These are phyloP conservation scores for Euphydryas editha DNA, from an alignment of 2,888 invertebrate species.

Conservation along the genomic window DNA sequence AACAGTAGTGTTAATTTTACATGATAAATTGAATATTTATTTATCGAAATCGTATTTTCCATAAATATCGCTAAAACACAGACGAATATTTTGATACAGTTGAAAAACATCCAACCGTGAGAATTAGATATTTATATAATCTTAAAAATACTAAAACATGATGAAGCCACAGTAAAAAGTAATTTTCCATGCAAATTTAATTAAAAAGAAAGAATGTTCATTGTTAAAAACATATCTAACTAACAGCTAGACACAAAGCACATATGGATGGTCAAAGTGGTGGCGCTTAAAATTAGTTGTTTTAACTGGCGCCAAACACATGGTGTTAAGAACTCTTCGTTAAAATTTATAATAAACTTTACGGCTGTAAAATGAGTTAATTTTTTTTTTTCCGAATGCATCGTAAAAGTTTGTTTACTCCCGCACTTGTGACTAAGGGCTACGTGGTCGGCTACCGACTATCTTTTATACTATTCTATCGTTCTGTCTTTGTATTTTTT, in stretches of 20 bases:
- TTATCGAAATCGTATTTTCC: no score
- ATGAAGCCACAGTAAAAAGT: no score
- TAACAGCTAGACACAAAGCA: conserved; percentile 18
- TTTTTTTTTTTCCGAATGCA: conserved; percentile 60
- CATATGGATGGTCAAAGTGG: conserved; percentile 30
- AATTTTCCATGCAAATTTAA: neutral
- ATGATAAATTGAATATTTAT: no score
- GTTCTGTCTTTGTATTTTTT: conserved; percentile 9
- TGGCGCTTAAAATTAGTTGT: conserved; percentile 59
- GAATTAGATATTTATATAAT: no score
- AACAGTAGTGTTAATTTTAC: no score
- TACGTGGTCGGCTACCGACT: conserved; percentile 33
- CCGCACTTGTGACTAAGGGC: conserved; percentile 67
- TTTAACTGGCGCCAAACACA: conserved; percentile 78
- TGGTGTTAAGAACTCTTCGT: conserved; percentile 58
- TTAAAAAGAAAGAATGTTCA: neutral
- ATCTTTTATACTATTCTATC: conserved; percentile 5
- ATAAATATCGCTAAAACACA: no score
- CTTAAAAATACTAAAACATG: no score
- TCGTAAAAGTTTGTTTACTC: conserved; percentile 70
- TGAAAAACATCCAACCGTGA: no score
- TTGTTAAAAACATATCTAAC: neutral
- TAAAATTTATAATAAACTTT: conserved; percentile 63
- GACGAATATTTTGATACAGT: no score
- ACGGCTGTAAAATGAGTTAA: conserved; percentile 63